phyloP scores from a whole-genome alignment of 2,797 vertebrate genomes.

The Peromyscus nudipes region DNA sequence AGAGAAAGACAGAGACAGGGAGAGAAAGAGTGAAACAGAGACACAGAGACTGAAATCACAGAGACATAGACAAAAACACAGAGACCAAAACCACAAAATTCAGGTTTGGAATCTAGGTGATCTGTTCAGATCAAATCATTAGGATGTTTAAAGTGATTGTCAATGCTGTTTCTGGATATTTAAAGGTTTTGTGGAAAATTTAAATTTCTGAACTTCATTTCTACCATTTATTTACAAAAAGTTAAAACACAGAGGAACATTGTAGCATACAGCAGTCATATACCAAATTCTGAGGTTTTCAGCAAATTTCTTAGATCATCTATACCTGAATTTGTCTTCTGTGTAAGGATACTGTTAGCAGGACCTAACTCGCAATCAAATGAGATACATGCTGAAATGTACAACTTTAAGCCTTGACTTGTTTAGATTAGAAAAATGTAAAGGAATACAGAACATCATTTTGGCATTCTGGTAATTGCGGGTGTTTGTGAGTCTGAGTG shows the following conservation, averaged over 20 bases:
- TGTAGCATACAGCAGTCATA: background rate
- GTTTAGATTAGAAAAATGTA: background rate
- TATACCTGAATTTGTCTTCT: background rate
- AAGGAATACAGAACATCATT: background rate
- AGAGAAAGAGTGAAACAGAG: background rate
- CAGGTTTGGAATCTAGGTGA: background rate
- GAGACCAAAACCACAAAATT: background rate
- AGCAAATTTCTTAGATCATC: background rate
- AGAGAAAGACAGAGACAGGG: background rate
- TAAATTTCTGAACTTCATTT: background rate
- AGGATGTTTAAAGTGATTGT: background rate
- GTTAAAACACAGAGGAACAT: background rate
- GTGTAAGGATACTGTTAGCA: background rate
- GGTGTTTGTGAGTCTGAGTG: background rate
- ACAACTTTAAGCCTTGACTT: background rate
- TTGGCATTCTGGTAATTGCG: background rate
- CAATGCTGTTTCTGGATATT: background rate
- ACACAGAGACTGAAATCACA: background rate
- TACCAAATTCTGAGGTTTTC: background rate
- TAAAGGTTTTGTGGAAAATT: background rate
- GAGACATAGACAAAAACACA: background rate
- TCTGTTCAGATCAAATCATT: background rate
- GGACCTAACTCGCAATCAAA: background rate
- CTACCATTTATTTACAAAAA: background rate
- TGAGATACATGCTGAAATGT: background rate